A percentile compares a stretch with the other conserved stretches of the same genome.
phyloP scores from a whole-genome alignment of 2,888 invertebrate species.

The Camptogramma bilineatum region DNA sequence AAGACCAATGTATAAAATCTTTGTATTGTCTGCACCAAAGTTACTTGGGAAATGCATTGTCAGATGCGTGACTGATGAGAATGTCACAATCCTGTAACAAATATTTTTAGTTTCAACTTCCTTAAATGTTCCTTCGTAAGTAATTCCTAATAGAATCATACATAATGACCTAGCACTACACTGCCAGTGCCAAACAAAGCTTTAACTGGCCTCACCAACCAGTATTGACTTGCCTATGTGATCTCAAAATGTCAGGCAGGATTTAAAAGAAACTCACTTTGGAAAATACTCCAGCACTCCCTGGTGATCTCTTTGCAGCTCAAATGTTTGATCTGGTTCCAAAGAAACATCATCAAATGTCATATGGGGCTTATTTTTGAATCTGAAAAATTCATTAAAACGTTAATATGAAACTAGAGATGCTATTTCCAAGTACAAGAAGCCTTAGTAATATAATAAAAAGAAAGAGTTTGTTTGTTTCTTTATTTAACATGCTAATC shows the following conservation, averaged over 20 bases:
- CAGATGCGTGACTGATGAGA: conserved; percentile 95
- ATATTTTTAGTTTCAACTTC: conserved; percentile 16
- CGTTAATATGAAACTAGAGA: too few species aligned
- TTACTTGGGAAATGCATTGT: conserved; percentile 96
- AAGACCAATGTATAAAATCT: conserved; percentile 97
- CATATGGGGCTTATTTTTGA: conserved; percentile 97
- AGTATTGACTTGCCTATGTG: too few species aligned
- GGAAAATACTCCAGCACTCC: conserved; percentile 95
- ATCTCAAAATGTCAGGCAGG: neutral
- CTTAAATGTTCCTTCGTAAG: too few species aligned
- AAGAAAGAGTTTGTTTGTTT: too few species aligned
- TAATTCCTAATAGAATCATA: too few species aligned
- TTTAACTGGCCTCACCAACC: too few species aligned
- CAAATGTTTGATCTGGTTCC: conserved; percentile 95
- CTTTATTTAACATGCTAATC: too few species aligned
- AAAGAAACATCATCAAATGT: conserved; percentile 94
- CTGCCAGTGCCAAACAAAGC: too few species aligned
- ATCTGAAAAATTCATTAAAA: conserved; percentile 83
- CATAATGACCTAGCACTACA: too few species aligned
- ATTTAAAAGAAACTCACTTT: conserved; percentile 88
- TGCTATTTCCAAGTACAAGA: too few species aligned
- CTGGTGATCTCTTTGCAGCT: conserved; percentile 90
- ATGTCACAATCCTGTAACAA: conserved; percentile 93
- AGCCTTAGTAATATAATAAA: too few species aligned
- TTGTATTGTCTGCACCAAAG: conserved; percentile 93